Percentiles rank a stretch among this genome's conserved stretches.
Conservation (phyloP, 2,888 invertebrate genomes). For the Palloptera scutellata region DNA sequence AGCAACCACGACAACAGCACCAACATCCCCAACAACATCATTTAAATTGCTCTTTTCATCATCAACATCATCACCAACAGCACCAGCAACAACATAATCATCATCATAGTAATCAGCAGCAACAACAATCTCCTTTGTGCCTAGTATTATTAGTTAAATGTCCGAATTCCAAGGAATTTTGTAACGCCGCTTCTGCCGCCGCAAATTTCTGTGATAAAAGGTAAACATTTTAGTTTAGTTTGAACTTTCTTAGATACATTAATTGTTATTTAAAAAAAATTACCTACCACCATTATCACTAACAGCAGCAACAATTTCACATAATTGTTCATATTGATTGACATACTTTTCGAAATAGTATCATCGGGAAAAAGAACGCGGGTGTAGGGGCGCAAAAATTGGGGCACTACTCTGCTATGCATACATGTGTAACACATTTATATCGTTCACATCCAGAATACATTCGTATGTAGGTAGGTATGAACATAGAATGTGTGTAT, state of each 20-base stretch:
- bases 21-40: conserved; percentile 35
- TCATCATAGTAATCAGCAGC: conserved; percentile 41
- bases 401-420: no score
- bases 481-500: neutral
- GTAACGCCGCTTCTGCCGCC: conserved; percentile 57
- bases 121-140: conserved; percentile 60
- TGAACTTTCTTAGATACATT: no score
- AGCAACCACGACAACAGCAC: conserved; percentile 31
- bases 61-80: conserved; percentile 39
- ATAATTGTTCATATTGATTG: conserved; percentile 21
- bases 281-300: conserved; percentile 38
- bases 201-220: conserved; percentile 64
- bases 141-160: conserved; percentile 65
- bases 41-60: conserved; percentile 38
- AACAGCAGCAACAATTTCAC: conserved; percentile 37
- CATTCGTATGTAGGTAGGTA: no score
- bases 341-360: conserved; percentile 15
- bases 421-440: no score
- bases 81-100: conserved; percentile 35
- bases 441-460: no score
- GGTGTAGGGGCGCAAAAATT: neutral
- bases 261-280: neutral
- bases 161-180: conserved; percentile 64
- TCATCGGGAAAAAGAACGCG: neutral
- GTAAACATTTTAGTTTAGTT: conserved; percentile 43